These are phyloP conservation scores for Drosophila percnosoma DNA, from an alignment of 2,888 invertebrate genomes.

Conservation along the genomic window DNA sequence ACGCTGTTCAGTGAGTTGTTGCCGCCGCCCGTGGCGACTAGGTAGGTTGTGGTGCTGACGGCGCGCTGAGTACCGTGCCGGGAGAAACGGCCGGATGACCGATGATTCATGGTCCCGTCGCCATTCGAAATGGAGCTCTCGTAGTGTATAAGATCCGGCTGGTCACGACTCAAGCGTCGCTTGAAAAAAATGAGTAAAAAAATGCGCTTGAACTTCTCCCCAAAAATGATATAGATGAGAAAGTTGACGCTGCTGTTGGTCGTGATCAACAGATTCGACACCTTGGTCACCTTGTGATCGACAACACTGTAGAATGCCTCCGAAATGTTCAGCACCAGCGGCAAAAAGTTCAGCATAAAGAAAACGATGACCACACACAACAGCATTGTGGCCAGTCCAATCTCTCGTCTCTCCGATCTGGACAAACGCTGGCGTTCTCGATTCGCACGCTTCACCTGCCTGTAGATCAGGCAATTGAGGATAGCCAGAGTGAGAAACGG, in stretches of 20 bases:
- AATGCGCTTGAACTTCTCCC: constrained; percentile 96
- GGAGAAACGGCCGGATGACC: constrained; percentile 87
- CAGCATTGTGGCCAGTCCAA: constrained; percentile 97
- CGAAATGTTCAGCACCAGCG: constrained; percentile 93
- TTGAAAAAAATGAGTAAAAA: constrained; percentile 93
- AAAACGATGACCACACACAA: constrained; percentile 97
- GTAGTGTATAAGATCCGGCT: constrained; percentile 91
- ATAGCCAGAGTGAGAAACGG: constrained; percentile 95
- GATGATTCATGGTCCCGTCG: constrained; percentile 88
- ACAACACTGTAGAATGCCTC: constrained; percentile 91
- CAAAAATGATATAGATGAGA: constrained; percentile 98
- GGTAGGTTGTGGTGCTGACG: constrained; percentile 82
- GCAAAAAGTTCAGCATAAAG: constrained; percentile 95
- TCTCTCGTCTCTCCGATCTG: constrained; percentile 95
- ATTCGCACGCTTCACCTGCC: constrained; percentile 95
- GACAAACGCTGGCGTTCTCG: constrained; percentile 95
- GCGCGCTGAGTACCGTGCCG: constrained; percentile 86
- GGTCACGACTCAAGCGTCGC: constrained; percentile 87
- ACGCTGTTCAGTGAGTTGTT: constrained; percentile 79
- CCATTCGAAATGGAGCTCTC: constrained; percentile 93
- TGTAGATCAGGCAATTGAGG: constrained; percentile 95
- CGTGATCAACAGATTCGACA: constrained; percentile 96
- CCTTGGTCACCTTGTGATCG: constrained; percentile 90
- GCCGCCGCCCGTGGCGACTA: constrained; percentile 67
- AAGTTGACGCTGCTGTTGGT: constrained; percentile 99